Percentiles rank a stretch among this genome's conserved stretches.
phyloP scores from a whole-genome alignment of 2,888 invertebrate species.

The Anoplius nigerrimus region DNA sequence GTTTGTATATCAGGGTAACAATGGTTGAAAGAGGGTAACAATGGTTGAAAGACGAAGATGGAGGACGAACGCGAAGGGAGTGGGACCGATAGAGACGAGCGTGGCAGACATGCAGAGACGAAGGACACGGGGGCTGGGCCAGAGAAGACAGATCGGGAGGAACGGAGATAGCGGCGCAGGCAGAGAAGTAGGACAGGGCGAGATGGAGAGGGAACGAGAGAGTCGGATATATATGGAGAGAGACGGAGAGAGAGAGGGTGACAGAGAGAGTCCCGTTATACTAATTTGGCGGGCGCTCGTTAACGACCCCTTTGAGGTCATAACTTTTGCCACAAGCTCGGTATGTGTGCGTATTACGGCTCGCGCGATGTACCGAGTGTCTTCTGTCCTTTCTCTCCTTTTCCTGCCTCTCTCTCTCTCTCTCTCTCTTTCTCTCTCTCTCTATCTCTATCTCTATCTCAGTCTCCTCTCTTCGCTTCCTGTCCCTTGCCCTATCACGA shows the following conservation, averaged over 20 bases:
- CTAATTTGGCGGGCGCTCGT: slow-evolving; percentile 67
- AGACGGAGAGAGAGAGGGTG: slow-evolving; percentile 5
- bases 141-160: too few relatives aligned
- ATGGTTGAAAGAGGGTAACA: too few relatives aligned
- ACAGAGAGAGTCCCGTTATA: slow-evolving; percentile 53
- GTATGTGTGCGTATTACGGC: slow-evolving; percentile 6
- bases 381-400: slow-evolving; percentile 7
- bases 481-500: background rate
- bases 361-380: slow-evolving; percentile 5
- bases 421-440: background rate
- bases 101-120: too few relatives aligned
- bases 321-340: slow-evolving; percentile 60
- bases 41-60: too few relatives aligned
- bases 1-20: too few relatives aligned
- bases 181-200: background rate
- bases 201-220: background rate
- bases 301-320: slow-evolving; percentile 72
- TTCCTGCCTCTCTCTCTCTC: background rate
- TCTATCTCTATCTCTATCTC: background rate
- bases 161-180: background rate
- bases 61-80: too few relatives aligned
- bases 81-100: too few relatives aligned
- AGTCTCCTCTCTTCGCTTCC: background rate
- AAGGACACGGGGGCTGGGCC: background rate
- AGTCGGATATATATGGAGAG: background rate